Evolutionary conservation across 30 jellyfish, hydroid and myxozoan genomes (phyloP).

Genomic region (Clytia hemisphaerica): DNA sequence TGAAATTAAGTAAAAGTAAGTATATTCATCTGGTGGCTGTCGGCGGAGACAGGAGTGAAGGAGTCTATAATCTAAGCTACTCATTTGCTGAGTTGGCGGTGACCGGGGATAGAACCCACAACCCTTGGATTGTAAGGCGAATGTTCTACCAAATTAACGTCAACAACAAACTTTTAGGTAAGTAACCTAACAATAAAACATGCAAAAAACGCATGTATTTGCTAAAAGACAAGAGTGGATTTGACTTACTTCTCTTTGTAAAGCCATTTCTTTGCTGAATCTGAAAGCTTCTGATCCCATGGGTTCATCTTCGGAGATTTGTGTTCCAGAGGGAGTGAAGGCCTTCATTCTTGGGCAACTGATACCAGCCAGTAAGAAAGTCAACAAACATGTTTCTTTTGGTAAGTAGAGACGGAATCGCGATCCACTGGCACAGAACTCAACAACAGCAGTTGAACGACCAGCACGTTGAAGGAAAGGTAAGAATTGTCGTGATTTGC

Average conservation of each 20-base stretch:
- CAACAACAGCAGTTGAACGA: conserved; percentile 72
- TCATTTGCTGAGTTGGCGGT: no score
- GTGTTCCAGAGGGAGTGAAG: conserved; percentile 65
- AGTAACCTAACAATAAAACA: no score
- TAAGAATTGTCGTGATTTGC: conserved; percentile 73
- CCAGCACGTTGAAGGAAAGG: conserved; percentile 97
- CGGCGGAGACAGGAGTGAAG: no score
- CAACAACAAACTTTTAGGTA: no score
- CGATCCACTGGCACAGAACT: conserved; percentile 86
- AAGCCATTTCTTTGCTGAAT: conserved; percentile 59
- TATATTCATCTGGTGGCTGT: no score
- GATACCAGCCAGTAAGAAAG: conserved; percentile 84
- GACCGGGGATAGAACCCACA: no score
- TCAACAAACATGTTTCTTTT: conserved; percentile 69
- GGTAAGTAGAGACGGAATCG: conserved; percentile 76
- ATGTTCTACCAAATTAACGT: no score
- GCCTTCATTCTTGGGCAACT: conserved; percentile 80
- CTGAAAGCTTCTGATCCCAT: conserved; percentile 66
- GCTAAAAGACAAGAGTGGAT: not conserved
- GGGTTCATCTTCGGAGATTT: conserved; percentile 77
- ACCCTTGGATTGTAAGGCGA: no score
- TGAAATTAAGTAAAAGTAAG: not conserved
- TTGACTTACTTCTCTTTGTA: conserved; percentile 81
- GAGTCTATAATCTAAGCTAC: no score
- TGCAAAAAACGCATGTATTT: no score